Conservation (phyloP, 2,888 invertebrate species). For the Melangyna quadrimaculata region DNA sequence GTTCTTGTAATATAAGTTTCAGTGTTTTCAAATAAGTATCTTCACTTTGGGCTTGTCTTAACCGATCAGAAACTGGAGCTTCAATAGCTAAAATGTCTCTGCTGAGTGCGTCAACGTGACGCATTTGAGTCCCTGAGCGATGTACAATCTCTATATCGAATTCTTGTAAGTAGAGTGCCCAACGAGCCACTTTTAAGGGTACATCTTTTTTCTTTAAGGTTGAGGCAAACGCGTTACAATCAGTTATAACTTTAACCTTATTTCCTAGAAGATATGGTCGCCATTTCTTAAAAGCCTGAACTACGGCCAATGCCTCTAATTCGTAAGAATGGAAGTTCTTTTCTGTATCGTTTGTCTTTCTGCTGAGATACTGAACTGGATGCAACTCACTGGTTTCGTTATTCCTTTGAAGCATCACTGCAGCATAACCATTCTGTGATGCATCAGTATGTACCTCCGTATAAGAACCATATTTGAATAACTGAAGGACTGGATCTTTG, state of each 20-base stretch:
- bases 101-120: slow-evolving; percentile 69
- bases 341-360: slow-evolving; percentile 17
- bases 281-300: slow-evolving; percentile 71
- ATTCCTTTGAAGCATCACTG: slow-evolving; percentile 52
- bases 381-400: slow-evolving; percentile 40
- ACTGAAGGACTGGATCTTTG: slow-evolving; percentile 25
- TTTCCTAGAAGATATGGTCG: slow-evolving; percentile 66
- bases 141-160: slow-evolving; percentile 65
- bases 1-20: background rate
- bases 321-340: slow-evolving; percentile 66
- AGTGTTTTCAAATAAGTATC: background rate
- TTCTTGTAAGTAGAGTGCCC: slow-evolving; percentile 67
- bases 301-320: slow-evolving; percentile 70
- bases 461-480: slow-evolving; percentile 28
- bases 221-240: slow-evolving; percentile 46
- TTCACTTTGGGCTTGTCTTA: background rate
- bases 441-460: slow-evolving; percentile 63
- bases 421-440: slow-evolving; percentile 49
- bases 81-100: background rate
- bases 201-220: slow-evolving; percentile 53
- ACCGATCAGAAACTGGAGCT: background rate
- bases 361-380: slow-evolving; percentile 39
- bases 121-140: slow-evolving; percentile 61
- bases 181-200: slow-evolving; percentile 46
- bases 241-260: background rate